A percentile compares a stretch with the other conserved stretches of the same genome.
phyloP scores from a whole-genome alignment of 1,140 invertebrate genomes.

The Anadara kagoshimensis region DNA sequence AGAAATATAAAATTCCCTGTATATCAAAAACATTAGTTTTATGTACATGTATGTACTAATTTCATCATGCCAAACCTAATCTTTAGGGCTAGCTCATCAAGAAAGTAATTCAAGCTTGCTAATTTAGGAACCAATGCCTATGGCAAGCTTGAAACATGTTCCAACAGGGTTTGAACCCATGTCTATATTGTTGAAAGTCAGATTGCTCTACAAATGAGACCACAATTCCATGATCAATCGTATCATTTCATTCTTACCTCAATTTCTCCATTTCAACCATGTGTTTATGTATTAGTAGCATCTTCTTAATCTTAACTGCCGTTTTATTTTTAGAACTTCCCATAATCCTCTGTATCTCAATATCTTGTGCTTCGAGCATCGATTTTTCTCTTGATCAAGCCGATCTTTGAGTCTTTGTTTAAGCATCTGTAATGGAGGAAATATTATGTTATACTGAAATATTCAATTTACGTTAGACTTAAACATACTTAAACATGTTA shows the following conservation, averaged over 20 bases:
- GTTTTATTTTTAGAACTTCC: constrained; percentile 50
- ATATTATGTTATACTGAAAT: neutral
- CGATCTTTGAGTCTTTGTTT: constrained; percentile 53
- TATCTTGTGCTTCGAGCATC: constrained; percentile 58
- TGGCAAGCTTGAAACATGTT: no score
- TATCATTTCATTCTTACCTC: constrained; percentile 45
- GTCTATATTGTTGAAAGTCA: no score
- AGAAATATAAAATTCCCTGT: no score
- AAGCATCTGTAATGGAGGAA: constrained; percentile 45
- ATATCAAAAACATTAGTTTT: no score
- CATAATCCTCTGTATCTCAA: constrained; percentile 53
- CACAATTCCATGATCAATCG: no score
- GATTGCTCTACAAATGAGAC: no score
- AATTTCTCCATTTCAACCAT: constrained; percentile 68
- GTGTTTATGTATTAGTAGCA: constrained; percentile 64
- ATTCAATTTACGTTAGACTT: neutral
- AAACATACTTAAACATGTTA: neutral
- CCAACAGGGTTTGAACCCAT: no score
- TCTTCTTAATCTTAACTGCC: constrained; percentile 58
- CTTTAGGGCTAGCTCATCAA: no score
- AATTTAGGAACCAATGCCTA: no score
- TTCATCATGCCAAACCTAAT: no score
- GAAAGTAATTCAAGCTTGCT: no score
- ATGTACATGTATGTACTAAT: no score
- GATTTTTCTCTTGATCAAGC: constrained; percentile 58